phyloP scores from a whole-genome alignment of 2,888 invertebrate species.

The Allolobophora icterica region DNA sequence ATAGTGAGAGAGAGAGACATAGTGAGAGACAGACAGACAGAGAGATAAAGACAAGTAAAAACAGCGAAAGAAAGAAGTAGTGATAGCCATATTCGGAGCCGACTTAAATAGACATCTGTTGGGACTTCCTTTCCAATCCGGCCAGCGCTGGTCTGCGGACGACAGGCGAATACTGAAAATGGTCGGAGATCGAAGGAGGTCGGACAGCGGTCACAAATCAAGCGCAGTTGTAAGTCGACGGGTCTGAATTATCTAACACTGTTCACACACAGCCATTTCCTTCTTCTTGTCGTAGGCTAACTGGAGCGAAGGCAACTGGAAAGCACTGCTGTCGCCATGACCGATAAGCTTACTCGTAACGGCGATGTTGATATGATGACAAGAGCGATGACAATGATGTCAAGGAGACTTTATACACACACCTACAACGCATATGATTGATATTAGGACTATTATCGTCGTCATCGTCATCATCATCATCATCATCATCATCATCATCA shows the following conservation, averaged over 20 bases:
- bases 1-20: not conserved
- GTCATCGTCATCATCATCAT: constrained; percentile 29
- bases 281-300: not conserved
- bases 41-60: not conserved
- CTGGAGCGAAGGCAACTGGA: not conserved
- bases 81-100: not conserved
- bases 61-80: not conserved
- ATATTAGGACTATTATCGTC: constrained; percentile 25
- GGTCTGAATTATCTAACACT: not conserved
- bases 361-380: not conserved
- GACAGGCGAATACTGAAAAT: not conserved
- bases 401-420: not conserved
- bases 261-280: not conserved
- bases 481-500: not conserved
- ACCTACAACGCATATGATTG: not conserved
- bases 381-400: not conserved
- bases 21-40: not conserved
- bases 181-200: not conserved
- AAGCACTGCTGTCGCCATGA: not conserved
- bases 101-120: not conserved
- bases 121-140: not conserved
- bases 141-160: not conserved
- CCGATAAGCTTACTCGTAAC: too few species aligned
- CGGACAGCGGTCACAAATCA: not conserved
- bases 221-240: not conserved